Percentiles rank a stretch among this genome's conserved stretches.
Conservation (phyloP, 2,113 vertebrate species). For the Perca fluviatilis region DNA sequence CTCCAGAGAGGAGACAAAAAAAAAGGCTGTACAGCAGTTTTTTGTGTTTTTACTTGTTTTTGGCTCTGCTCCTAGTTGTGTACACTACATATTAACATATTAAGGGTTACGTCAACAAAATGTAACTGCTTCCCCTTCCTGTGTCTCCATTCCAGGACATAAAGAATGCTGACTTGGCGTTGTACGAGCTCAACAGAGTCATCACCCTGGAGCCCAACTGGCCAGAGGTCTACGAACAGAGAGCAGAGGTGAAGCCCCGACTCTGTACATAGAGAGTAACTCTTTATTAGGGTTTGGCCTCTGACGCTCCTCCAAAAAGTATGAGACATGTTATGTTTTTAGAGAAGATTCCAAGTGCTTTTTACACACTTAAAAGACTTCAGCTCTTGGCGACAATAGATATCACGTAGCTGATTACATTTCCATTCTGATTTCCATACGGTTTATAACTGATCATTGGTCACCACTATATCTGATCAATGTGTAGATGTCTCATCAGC, state of each 20-base stretch:
- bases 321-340: background rate
- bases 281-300: background rate
- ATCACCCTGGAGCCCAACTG: conserved; percentile 92
- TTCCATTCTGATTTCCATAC: background rate
- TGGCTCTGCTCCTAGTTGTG: background rate
- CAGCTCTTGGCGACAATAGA: background rate
- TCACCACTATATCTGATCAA: background rate
- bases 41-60: background rate
- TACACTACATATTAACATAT: background rate
- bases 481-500: background rate
- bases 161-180: conserved; percentile 95
- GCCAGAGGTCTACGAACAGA: conserved; percentile 96
- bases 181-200: conserved; percentile 95
- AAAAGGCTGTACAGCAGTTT: background rate
- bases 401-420: background rate
- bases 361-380: background rate
- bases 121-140: background rate
- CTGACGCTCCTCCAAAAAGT: background rate
- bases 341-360: background rate
- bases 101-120: conserved; percentile 2
- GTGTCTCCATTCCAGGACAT: conserved; percentile 87
- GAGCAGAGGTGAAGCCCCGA: conserved; percentile 89
- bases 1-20: background rate
- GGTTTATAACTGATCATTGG: background rate
- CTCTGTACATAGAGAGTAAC: background rate